Evolutionary conservation across 1,140 invertebrate species (phyloP).

Genomic region (Mycetomoellerius zeteki): DNA sequence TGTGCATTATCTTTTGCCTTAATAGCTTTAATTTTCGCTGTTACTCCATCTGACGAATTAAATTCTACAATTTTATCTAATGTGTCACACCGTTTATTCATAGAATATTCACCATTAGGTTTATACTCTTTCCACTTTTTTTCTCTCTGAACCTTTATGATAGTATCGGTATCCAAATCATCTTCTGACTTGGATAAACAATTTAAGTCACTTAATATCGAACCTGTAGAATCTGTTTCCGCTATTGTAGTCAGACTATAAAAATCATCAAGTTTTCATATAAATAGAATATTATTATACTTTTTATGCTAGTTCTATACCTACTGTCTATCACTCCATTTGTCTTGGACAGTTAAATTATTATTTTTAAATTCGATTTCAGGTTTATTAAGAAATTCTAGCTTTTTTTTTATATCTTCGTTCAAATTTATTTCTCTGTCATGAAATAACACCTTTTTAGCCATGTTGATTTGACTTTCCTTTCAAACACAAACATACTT

Average conservation of each 20-base stretch:
- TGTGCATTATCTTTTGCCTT: conserved; percentile 89
- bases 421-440: conserved; percentile 90
- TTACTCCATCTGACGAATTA: conserved; percentile 88
- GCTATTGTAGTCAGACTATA: conserved; percentile 89
- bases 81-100: conserved; percentile 86
- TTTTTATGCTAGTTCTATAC: not conserved
- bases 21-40: conserved; percentile 90
- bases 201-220: conserved; percentile 92
- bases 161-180: conserved; percentile 90
- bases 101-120: conserved; percentile 86
- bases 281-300: not conserved
- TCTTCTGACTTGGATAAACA: conserved; percentile 95
- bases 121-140: conserved; percentile 90
- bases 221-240: conserved; percentile 91
- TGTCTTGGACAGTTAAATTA: conserved; percentile 82
- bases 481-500: conserved; percentile 77
- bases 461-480: conserved; percentile 92
- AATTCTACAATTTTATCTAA: conserved; percentile 86
- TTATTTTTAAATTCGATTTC: conserved; percentile 79
- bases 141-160: conserved; percentile 86
- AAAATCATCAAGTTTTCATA: conserved; percentile 24
- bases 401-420: conserved; percentile 93
- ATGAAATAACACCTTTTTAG: conserved; percentile 91
- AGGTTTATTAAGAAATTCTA: conserved; percentile 91
- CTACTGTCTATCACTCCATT: conserved; percentile 82